These are phyloP conservation scores for Sabatieria punctata DNA, from an alignment of 2,888 invertebrate genomes.

Conservation along the genomic window DNA sequence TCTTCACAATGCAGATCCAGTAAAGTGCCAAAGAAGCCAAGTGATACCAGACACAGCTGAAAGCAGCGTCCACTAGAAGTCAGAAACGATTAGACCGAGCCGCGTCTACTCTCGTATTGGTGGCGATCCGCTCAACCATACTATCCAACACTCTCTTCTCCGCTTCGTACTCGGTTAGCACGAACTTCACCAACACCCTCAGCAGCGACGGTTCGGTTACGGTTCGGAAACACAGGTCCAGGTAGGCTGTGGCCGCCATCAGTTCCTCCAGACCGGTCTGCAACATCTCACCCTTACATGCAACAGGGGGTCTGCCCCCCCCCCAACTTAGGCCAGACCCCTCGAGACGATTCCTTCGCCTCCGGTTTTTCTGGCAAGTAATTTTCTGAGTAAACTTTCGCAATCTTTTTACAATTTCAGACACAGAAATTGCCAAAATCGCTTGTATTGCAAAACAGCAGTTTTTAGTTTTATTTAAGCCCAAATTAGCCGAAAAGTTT, in stretches of 20 bases:
- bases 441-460: no score
- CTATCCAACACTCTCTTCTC: slow-evolving; percentile 62
- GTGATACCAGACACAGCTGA: slow-evolving; percentile 57
- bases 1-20: slow-evolving; percentile 86
- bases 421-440: no score
- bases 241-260: slow-evolving; percentile 75
- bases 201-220: slow-evolving; percentile 67
- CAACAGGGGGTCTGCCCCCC: no score
- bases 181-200: slow-evolving; percentile 62
- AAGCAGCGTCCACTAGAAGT: slow-evolving; percentile 3
- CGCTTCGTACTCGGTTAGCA: slow-evolving; percentile 58
- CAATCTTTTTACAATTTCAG: no score
- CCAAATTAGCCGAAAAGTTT: no score
- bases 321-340: no score
- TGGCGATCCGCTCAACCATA: slow-evolving; percentile 58
- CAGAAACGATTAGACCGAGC: not conserved
- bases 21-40: slow-evolving; percentile 73
- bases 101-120: slow-evolving; percentile 49
- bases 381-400: no score
- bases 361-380: no score
- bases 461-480: no score
- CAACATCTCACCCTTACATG: no score
- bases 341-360: no score
- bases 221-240: slow-evolving; percentile 71
- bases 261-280: slow-evolving; percentile 73